A percentile compares a stretch with the other conserved stretches of the same genome.
phyloP scores from a whole-genome alignment of 2,888 invertebrate genomes.

The Nymphalis polychloros region DNA sequence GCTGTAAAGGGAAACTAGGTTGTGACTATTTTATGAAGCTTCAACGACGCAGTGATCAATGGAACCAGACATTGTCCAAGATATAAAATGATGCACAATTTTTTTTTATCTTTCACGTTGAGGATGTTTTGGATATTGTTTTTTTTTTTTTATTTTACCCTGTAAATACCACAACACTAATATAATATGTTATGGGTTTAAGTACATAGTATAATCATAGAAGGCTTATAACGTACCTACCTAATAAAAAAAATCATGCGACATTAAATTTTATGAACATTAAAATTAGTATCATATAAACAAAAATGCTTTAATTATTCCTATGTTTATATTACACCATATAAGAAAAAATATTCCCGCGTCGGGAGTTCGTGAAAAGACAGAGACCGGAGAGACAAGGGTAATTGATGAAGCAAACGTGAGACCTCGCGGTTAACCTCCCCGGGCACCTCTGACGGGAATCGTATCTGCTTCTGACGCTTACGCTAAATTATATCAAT shows the following conservation, averaged over 20 bases:
- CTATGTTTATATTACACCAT: background rate
- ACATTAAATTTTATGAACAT: background rate
- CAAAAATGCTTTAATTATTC: background rate
- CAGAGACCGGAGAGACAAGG: constrained; percentile 40
- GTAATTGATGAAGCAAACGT: constrained; percentile 73
- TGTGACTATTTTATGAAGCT: constrained; percentile 25
- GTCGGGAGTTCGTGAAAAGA: constrained; percentile 4
- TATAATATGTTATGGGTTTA: no score
- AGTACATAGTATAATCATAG: no score
- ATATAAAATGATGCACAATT: background rate
- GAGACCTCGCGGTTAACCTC: constrained; percentile 62
- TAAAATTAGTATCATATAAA: background rate
- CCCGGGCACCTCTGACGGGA: constrained; percentile 26
- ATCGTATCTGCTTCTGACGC: constrained; percentile 23
- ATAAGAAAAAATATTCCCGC: constrained; percentile 3
- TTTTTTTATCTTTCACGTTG: background rate
- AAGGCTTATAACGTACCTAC: no score
- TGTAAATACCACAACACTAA: no score
- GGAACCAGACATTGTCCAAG: background rate
- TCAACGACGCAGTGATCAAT: background rate
- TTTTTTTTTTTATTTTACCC: no score
- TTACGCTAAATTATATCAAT: constrained; percentile 15
- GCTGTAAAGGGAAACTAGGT: constrained; percentile 18
- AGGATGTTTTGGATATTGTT: background rate
- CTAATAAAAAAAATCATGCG: no score